These are phyloP conservation scores for Acrocephalus arundinaceus DNA, from an alignment of 2,113 vertebrate genomes.

Conservation along the genomic window DNA sequence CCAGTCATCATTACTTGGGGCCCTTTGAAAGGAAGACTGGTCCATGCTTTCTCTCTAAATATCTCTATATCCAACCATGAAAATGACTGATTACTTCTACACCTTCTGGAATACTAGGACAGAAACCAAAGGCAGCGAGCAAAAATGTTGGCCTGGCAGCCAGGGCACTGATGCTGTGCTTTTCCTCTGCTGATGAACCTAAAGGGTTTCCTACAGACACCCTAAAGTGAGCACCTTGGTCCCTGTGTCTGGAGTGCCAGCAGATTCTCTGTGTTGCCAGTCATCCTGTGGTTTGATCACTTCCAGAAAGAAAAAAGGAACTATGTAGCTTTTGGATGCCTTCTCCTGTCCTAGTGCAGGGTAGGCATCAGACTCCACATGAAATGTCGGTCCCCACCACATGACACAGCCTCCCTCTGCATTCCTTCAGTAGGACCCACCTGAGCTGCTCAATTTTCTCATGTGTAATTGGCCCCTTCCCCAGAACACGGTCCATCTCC, in stretches of 20 bases:
- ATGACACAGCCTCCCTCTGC: not conserved
- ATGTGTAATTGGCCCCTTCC: constrained; percentile 82
- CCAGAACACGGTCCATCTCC: constrained; percentile 85
- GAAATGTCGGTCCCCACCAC: not conserved
- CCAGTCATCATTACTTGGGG: not conserved
- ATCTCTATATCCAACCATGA: not conserved
- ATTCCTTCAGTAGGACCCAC: constrained; percentile 62
- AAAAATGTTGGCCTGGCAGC: not conserved
- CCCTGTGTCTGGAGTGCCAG: not conserved
- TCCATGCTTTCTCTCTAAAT: not conserved
- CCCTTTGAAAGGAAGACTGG: not conserved
- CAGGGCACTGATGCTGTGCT: not conserved
- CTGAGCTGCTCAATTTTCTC: constrained; percentile 90
- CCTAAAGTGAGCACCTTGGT: not conserved
- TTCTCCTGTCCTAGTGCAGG: not conserved
- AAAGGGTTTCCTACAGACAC: not conserved
- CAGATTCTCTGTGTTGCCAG: not conserved
- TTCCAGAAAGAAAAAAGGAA: not conserved
- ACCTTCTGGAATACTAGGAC: not conserved
- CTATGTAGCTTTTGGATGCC: not conserved
- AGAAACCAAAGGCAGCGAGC: not conserved
- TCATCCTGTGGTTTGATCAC: not conserved
- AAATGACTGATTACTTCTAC: not conserved
- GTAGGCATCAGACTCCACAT: not conserved
- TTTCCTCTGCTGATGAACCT: not conserved